Evolutionary conservation across 1,140 invertebrate species (phyloP), one percentile per base, ranked within the genome.

Genomic region (Trichomalopsis sarcophagae): DNA sequence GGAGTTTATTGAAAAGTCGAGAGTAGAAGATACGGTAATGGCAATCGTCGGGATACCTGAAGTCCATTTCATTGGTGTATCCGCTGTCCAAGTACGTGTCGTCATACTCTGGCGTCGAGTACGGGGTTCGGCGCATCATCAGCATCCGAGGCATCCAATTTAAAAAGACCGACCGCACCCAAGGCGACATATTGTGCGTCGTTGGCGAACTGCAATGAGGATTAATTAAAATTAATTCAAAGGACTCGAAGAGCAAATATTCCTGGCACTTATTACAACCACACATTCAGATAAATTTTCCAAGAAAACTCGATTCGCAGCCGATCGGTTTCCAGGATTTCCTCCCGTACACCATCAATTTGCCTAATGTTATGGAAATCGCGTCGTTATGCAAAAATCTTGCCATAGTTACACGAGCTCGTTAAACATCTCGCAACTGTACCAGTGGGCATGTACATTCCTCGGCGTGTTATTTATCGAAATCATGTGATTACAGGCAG

Each of bases 171-270:
- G 96, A 96, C 90, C 96, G 96, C 87, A 98, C 96, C 95, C 96
- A 96, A 0, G 97, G 97, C 0, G 97, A 97, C 97, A 99, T 98
- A 87, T 96, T 97, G 93, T 99, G 99, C 0, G 99, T 99, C 14
- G 98, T 98, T 36, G 99, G 98, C 6, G 98, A 99, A 90, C 97
- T 98, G 89, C 73, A 80, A 88, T 27, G 47, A 44, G 14, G 0
- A 76, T n/a, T n/a, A n/a, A n/a, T 47, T 44, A 9, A 44, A 44
- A 44, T 10, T 44, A 36, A 36, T 44, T 44, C 40, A 7, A 44
- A 44, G 9, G 9, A 7, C 40, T 36, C 5, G 5, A 36, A 36
- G 33, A 36, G 4, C 33, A 36, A 36, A 36, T 4, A 36, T 36
- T 36, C 33, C 40, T 44, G 40, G 0, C 40, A 44, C 7, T 44